Evolutionary conservation across 2,888 invertebrate genomes (phyloP), one percentile per base, ranked within the genome.

Genomic region (Pegoplata infirma): DNA sequence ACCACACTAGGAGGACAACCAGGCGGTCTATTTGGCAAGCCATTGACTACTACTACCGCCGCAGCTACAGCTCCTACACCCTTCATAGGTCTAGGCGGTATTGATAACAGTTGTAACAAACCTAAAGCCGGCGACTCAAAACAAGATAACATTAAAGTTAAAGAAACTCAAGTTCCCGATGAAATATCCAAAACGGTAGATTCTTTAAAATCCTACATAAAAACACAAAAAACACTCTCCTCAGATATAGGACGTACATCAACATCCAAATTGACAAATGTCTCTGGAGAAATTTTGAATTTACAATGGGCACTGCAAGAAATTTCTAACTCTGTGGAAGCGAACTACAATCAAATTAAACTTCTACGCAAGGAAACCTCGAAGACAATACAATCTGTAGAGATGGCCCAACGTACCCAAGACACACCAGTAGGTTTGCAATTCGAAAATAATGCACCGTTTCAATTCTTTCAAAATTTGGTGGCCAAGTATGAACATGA

Each of bases 191-290:
- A 94, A 81, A 93, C 94, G 0, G 94, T 97, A 23, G 95, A 96
- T 73, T 90, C 92, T 2, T 94, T 97, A 85, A 96, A 96, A 90
- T 93, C 93, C 72, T 94, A 95, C 88, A 94, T 97, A 0, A 97
- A 97, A 90, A 94, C 94, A 73, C 96, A 97, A 87, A 97, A 97
- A 88, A 91, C 92, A 0, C 91, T 94, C 36, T 94, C 95, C 77
- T 96, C 96, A 0, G 96, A 96, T 84, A 94, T 97, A 53, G 94
- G 96, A 84, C 90, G 95, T 67, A 93, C 92, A 0, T 92, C 92
- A 0, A 91, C 87, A 0, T 85, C 89, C 12, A 90, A 90, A 76
- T 79, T 89, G 2, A 85, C 85, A 10, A 89, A 85, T 78, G 88
- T 89, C 0, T 85, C 86, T 7, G 84, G 85, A 44, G 89, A 88